Base-by-base conservation (phyloP, 2,797 vertebrate genomes). In the Cichlasoma orientale region DNA sequence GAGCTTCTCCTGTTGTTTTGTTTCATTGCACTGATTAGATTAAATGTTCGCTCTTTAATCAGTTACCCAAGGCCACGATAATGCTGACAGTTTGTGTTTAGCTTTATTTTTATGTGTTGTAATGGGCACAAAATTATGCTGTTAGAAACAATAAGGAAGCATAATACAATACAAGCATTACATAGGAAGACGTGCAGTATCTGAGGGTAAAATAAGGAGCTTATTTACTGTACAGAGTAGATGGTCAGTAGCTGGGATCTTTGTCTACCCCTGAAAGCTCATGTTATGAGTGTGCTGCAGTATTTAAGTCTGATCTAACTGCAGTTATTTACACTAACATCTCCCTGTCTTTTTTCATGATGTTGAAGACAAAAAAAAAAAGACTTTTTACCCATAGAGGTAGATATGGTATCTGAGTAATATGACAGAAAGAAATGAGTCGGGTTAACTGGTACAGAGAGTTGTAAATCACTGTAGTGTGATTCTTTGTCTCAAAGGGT, bases 391-490 rank as follows among this genome's bases (percentile, higher is more conserved):
- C 58, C 72, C 86, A 81, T 56, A 55, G 91, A 90, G 90, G 92
- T 92, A 91, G 92, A 92, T 89, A 86, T 80, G 84, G 87, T 89
- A 93, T 92, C 79, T 87, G 89, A 94, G 92, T 94, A 93, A 95
- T 94, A 90, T 94, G 92, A 94, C 93, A 94, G 90, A 95, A 95
- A 95, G 94, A 95, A 95, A 95, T 91, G 93, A 95, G 94, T 93
- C 63, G 94, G 93, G 94, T 95, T 95, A 96, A 95, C 94, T 94
- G 94, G 93, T 94, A 95, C 93, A 93, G 92, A 95, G 94, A 94
- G 94, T 95, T 96, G 94, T 96, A 96, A 96, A 96, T 95, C 94
- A 95, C 93, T 95, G 93, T 94, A 94, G 92, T 94, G 94, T 93
- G 94, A 95, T 95, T 95, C 91, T 90, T 90, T 91, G 95, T 96